These are phyloP conservation scores for Sciurus carolinensis DNA, from an alignment of 2,797 vertebrate genomes.

Conservation along the genomic window DNA sequence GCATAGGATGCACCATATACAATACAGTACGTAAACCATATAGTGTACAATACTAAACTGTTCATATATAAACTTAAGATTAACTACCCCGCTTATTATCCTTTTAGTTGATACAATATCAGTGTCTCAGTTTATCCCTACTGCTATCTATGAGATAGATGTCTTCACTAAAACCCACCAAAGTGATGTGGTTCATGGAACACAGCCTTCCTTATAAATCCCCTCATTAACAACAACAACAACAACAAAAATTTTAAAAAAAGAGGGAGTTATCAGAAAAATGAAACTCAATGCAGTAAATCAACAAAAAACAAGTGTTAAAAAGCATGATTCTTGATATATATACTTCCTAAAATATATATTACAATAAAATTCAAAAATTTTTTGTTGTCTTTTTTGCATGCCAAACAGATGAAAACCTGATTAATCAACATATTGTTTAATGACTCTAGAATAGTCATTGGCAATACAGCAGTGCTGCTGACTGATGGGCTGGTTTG, in stretches of 20 bases:
- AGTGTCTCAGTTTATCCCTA: background rate
- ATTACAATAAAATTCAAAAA: background rate
- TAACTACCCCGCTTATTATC: background rate
- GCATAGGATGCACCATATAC: background rate
- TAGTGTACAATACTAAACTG: background rate
- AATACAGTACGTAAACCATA: background rate
- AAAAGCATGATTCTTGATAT: background rate
- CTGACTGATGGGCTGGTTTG: no score
- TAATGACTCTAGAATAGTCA: background rate
- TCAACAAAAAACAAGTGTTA: background rate
- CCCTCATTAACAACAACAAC: background rate
- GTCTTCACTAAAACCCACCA: background rate
- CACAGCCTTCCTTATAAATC: background rate
- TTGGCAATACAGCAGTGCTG: background rate
- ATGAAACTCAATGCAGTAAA: background rate
- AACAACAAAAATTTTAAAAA: no score
- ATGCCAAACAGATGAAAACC: background rate
- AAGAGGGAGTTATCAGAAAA: background rate
- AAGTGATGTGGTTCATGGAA: background rate
- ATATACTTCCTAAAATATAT: background rate
- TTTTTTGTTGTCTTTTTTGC: background rate
- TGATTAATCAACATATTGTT: background rate
- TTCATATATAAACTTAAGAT: background rate
- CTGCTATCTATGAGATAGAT: background rate
- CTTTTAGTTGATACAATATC: background rate